A percentile compares a stretch with the other conserved stretches of the same genome.
Evolutionary conservation across 2,797 vertebrate species (phyloP).

Genomic region (Pogonophryne albipinna): DNA sequence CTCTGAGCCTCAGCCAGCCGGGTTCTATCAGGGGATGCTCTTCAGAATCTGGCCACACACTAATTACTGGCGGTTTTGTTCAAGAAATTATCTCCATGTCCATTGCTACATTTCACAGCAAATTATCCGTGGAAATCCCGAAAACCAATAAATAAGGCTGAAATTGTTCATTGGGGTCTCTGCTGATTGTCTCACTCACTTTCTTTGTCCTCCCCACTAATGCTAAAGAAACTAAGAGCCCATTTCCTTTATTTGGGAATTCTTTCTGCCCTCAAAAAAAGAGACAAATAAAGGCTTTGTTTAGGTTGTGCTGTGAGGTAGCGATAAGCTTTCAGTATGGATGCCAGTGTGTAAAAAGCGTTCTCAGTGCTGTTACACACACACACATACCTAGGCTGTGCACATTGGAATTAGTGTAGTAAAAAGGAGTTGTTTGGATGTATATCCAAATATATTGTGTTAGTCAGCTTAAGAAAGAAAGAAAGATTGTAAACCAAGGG

Average conservation of each 20-base stretch:
- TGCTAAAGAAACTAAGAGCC: conserved; percentile 70
- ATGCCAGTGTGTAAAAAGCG: conserved; percentile 70
- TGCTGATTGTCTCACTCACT: conserved; percentile 68
- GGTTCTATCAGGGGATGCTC: conserved; percentile 70
- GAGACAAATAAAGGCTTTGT: conserved; percentile 76
- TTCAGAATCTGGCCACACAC: conserved; percentile 75
- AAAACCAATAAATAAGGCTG: conserved; percentile 82
- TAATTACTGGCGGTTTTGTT: conserved; percentile 84
- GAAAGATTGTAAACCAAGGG: not conserved
- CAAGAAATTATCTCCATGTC: conserved; percentile 83
- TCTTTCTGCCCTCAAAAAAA: conserved; percentile 65
- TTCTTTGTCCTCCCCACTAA: conserved; percentile 73
- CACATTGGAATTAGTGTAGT: conserved; percentile 29
- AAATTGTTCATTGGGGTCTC: conserved; percentile 77
- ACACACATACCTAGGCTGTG: conserved; percentile 44
- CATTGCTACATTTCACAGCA: conserved; percentile 82
- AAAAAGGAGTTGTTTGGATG: conserved; percentile 35
- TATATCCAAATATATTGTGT: conserved; percentile 18
- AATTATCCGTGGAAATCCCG: conserved; percentile 83
- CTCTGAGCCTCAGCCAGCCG: conserved; percentile 46
- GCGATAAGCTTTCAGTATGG: conserved; percentile 80
- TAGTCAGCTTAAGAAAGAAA: not conserved
- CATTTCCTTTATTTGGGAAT: conserved; percentile 69
- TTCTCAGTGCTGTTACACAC: conserved; percentile 52
- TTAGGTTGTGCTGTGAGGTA: conserved; percentile 71